Evolutionary conservation across 2,113 vertebrate genomes (phyloP).

Genomic region (Arothron firmamentum): DNA sequence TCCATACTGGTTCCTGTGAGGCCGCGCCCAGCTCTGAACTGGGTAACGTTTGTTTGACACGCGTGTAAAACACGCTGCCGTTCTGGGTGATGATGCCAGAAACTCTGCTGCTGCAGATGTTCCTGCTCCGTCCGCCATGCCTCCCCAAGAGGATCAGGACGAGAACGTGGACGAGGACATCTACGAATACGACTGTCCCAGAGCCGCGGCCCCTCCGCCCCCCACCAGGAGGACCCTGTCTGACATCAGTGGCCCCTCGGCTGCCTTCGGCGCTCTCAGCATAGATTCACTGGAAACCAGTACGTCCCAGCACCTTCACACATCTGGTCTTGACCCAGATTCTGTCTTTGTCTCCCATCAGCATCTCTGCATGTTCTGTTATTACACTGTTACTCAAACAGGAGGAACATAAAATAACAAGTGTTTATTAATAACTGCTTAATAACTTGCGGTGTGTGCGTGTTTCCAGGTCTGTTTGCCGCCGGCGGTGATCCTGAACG

Average conservation of each 20-base stretch:
- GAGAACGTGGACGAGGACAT: slow-evolving; percentile 79
- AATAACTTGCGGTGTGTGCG: background rate
- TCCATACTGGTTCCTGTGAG: slow-evolving; percentile 70
- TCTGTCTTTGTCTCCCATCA: background rate
- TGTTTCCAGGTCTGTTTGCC: slow-evolving; percentile 54
- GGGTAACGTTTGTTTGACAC: slow-evolving; percentile 64
- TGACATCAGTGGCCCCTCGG: slow-evolving; percentile 76
- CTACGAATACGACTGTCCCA: slow-evolving; percentile 87
- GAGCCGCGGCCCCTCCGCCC: slow-evolving; percentile 68
- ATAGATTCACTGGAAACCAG: slow-evolving; percentile 71
- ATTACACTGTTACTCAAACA: no score
- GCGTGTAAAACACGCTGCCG: no score
- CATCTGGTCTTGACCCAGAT: no score
- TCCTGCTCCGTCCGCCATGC: slow-evolving; percentile 52
- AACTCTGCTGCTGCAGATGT: slow-evolving; percentile 31
- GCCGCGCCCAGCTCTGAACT: slow-evolving; percentile 54
- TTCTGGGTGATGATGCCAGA: no score
- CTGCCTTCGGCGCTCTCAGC: slow-evolving; percentile 78
- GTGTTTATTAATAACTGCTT: no score
- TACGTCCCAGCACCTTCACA: slow-evolving; percentile 35
- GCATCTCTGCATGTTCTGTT: background rate
- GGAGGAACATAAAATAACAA: no score
- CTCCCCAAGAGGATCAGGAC: slow-evolving; percentile 37
- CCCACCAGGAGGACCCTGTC: slow-evolving; percentile 82
- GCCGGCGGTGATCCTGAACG: slow-evolving; percentile 81